These are phyloP conservation scores for Catharus bicknelli DNA, from an alignment of 2,113 vertebrate species.

Conservation along the genomic window DNA sequence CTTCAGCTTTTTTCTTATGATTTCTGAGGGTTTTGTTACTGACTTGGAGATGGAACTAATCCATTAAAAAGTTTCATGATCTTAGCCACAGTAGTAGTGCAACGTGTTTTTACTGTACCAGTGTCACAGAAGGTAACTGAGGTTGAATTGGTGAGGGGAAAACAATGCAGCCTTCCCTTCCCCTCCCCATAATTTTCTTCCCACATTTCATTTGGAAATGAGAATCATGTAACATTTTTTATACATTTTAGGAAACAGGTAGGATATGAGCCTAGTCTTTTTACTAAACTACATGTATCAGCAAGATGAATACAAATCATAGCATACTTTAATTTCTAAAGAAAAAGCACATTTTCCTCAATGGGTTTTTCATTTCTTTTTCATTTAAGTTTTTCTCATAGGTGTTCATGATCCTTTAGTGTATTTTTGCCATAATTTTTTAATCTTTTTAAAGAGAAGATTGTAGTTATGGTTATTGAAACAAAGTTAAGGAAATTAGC, in stretches of 20 bases:
- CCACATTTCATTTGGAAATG: not conserved
- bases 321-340: not conserved
- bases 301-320: not conserved
- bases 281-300: not conserved
- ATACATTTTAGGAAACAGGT: not conserved
- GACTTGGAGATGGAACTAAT: constrained; percentile 69
- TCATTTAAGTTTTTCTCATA: not conserved
- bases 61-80: constrained; percentile 67
- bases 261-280: not conserved
- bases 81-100: constrained; percentile 60
- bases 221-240: not conserved
- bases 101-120: constrained; percentile 56
- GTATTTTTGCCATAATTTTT: not conserved
- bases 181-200: not conserved
- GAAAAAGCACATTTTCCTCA: not conserved
- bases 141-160: constrained; percentile 34
- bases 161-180: not conserved
- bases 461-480: not conserved
- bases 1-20: constrained; percentile 47
- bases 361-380: not conserved
- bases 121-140: constrained; percentile 58
- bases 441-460: not conserved
- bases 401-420: not conserved
- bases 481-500: not conserved
- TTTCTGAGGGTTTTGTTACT: constrained; percentile 68